Percentiles rank a stretch among this genome's conserved stretches.
These are phyloP conservation scores for Ectobius pallidus DNA, from an alignment of 2,888 invertebrate genomes.

Conservation along the genomic window DNA sequence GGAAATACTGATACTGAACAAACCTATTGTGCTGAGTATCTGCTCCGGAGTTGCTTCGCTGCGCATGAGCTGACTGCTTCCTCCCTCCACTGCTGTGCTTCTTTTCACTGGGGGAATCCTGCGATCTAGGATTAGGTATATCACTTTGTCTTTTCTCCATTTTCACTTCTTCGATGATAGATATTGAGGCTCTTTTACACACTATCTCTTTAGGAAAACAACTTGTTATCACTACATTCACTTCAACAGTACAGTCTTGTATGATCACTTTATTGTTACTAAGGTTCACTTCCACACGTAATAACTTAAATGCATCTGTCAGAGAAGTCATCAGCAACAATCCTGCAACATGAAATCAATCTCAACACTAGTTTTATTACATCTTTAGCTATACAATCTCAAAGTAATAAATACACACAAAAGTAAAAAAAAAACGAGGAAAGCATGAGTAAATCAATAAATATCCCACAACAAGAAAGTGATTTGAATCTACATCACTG, in stretches of 20 bases:
- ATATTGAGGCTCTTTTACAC: constrained; percentile 67
- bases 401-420: neutral
- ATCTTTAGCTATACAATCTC: neutral
- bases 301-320: constrained; percentile 63
- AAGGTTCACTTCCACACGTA: constrained; percentile 61
- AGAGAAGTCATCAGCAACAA: constrained; percentile 60
- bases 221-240: constrained; percentile 63
- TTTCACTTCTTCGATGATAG: constrained; percentile 64
- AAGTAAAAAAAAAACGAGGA: no score
- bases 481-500: no score
- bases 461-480: no score
- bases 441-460: no score
- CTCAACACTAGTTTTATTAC: no score
- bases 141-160: constrained; percentile 55
- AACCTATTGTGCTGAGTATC: neutral
- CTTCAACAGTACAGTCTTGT: constrained; percentile 63
- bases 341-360: constrained; percentile 32
- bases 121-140: neutral
- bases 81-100: neutral
- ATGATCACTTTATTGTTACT: constrained; percentile 60
- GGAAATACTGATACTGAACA: no score
- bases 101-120: constrained; percentile 13
- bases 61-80: neutral
- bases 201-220: constrained; percentile 69
- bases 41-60: neutral